These are phyloP conservation scores for Sus cebifrons DNA, from an alignment of 2,797 vertebrate genomes.

Conservation along the genomic window DNA sequence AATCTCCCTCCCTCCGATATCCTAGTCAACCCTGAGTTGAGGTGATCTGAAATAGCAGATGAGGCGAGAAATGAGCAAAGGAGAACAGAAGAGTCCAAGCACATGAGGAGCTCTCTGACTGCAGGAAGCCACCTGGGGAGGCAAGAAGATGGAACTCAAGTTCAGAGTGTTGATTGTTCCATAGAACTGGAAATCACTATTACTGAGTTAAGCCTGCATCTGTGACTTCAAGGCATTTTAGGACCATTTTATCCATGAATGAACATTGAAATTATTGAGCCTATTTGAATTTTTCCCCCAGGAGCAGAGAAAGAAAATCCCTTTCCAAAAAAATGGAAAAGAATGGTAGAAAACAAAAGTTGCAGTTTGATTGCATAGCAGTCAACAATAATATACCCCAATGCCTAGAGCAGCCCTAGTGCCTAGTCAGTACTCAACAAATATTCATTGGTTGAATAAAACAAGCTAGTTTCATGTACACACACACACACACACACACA, in stretches of 20 bases:
- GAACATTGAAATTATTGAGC: neutral
- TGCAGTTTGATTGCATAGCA: neutral
- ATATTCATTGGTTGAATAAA: neutral
- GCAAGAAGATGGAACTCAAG: neutral
- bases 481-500: neutral
- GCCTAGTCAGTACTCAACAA: neutral
- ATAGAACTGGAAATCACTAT: neutral
- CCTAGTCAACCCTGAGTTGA: neutral
- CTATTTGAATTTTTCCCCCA: conserved; percentile 41
- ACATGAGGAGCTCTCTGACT: too few species aligned
- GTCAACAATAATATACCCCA: neutral
- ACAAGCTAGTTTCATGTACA: neutral
- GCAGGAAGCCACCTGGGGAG: neutral
- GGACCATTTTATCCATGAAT: neutral
- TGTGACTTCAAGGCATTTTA: conserved; percentile 22
- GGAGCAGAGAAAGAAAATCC: neutral
- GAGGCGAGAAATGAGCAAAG: neutral
- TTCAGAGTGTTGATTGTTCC: conserved; percentile 18
- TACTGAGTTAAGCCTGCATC: neutral
- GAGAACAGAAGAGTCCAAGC: neutral
- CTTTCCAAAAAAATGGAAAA: neutral
- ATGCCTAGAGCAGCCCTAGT: neutral
- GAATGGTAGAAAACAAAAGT: neutral
- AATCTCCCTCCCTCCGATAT: neutral
- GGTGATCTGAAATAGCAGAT: neutral